Evolutionary conservation across 2,797 vertebrate genomes (phyloP), one percentile per base, ranked within the genome.

Genomic region (Etheostoma perlongum): DNA sequence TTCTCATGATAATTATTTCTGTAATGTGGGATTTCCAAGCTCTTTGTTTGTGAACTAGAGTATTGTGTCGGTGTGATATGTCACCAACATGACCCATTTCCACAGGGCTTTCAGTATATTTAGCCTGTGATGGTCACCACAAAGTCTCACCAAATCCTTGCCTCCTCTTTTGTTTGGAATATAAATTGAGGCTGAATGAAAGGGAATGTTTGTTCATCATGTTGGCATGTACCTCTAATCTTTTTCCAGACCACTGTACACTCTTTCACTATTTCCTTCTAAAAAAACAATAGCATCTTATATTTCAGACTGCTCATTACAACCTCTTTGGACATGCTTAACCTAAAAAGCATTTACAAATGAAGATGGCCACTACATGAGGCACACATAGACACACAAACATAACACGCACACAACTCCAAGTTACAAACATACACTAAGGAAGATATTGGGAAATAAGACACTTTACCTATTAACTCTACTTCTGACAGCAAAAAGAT

Each of bases 11-110:
- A 55, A 51, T 58, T 73, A 46, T 55, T 54, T 72, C 54, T 23
- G 30, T 14, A 36, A 21, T 58, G 67, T n/a, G 54, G 18, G 13
- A 47, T 78, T 69, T 76, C 42, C 30, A 27, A 57, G 53, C 25
- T 23, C 42, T 77, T 83, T 85, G 18, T 79, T 71, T 82, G 54
- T 33, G 33, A 60, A 54, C 53, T 47, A 47, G 30, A 67, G 27
- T 67, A 74, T 55, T 76, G 76, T 72, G 73, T 79, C 47, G 4
- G 59, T 84, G 84, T 76, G 61, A 82, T 47, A 61, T 68, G 71
- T 80, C 77, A 76, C 72, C 78, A 82, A 61, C 81, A 67, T 88
- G 90, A 90, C 91, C 90, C 53, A 91, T 87, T 89, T 92, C 86
- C 70, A 77, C 44, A 54, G 84, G 86, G 81, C 78, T 61, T 70